phyloP scores from a whole-genome alignment of 2,113 vertebrate species.

The Tretioscincus oriximinensis region DNA sequence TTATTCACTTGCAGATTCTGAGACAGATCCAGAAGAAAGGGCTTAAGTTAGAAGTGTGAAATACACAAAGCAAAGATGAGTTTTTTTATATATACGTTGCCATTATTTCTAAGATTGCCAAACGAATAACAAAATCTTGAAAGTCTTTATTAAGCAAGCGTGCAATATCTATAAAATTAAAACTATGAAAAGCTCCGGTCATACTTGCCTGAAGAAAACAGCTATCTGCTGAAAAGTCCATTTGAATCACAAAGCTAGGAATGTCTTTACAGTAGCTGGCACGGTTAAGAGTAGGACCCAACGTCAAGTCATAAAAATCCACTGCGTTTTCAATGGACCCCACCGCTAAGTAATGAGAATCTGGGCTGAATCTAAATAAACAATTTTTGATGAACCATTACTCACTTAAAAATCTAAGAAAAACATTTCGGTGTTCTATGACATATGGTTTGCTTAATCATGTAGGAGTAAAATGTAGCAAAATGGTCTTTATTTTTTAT shows the following conservation, averaged over 20 bases:
- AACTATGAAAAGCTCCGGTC: conserved; percentile 10
- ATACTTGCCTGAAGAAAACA: conserved; percentile 85
- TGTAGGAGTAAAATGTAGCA: neutral
- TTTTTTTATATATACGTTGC: neutral
- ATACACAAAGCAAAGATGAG: neutral
- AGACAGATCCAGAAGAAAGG: too few species aligned
- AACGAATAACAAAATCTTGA: neutral
- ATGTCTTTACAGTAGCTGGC: conserved; percentile 96
- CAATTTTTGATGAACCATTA: neutral
- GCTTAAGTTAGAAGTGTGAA: neutral
- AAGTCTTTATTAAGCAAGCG: neutral
- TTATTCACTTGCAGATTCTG: too few species aligned
- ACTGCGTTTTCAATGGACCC: conserved; percentile 90
- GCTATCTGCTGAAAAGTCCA: conserved; percentile 95
- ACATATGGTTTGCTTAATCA: neutral
- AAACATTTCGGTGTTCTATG: neutral
- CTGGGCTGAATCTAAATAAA: conserved; percentile 87
- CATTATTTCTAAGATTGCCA: neutral
- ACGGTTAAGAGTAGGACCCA: conserved; percentile 89
- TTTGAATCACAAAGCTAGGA: conserved; percentile 89
- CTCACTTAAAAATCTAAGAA: neutral
- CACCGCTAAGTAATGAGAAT: conserved; percentile 90
- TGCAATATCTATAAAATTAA: neutral
- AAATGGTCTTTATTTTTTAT: neutral
- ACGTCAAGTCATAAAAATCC: conserved; percentile 94